Base-by-base conservation (phyloP, 2,113 vertebrate genomes). In the Nipponia nippon region DNA sequence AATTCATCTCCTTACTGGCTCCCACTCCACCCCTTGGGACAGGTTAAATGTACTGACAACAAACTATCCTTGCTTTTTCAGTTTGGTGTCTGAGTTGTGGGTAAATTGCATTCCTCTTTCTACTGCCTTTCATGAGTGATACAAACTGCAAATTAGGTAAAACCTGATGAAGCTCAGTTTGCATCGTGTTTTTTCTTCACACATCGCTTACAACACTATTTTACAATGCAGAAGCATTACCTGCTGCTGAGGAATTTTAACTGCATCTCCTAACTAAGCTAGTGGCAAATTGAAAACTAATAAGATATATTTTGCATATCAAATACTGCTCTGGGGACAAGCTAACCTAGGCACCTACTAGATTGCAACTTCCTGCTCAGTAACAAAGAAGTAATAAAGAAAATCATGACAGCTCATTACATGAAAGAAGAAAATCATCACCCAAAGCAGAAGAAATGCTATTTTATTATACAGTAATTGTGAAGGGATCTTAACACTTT, bases 261-360 rank as follows among this genome's bases (percentile, higher is more conserved):
- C 95, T 85, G 75, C 71, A 49, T 85, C 71, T 93, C 62, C 50
- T 96, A 91, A 95, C 81, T 87, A 94, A 96, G 94, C 94, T 95
- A 85, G 91, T 96, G 95, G 93, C 94, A 96, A 97, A 96, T 94
- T 95, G 94, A 95, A 97, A 97, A 86, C 59, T 93, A 91, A 90
- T 90, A 95, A 91, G 73, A 77, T 93, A 29, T 44, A 53, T 96
- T 97, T 93, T 96, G 90, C 88, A 93, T 95, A 87, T 95, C 90
- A 94, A 93, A 94, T 65, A 83, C 32, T 83, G 80, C 95, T 96
- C 83, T 91, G 91, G 88, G 71, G 77, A 90, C 80, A 78, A 82
- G 70, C 79, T 93, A 93, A 92, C 93, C 65, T 63, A 73, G 49
- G 66, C 71, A 76, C 42, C 71, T 65, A 61, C 50, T 87, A 71